Evolutionary conservation across 2,113 vertebrate species (phyloP), one percentile per base, ranked within the genome.

Genomic region (Cettia cetti): DNA sequence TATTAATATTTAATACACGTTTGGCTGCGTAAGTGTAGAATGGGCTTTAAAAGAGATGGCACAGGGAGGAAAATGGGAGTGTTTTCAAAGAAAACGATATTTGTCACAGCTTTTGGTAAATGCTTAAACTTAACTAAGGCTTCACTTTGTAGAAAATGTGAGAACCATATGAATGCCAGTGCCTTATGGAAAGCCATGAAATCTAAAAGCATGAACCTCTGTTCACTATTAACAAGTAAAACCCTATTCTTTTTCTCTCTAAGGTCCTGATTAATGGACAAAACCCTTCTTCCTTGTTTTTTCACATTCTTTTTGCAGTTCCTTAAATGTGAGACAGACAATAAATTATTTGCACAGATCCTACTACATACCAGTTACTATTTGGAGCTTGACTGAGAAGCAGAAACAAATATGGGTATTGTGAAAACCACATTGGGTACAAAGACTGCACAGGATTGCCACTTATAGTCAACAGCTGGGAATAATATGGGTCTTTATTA

Each of bases 321-420:
- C 47, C 86, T 95, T 78, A 95, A 95, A 92, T 93, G 64, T 80
- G 82, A 92, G 94, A 83, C 86, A 91, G 88, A 47, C 83, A 95
- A 70, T 89, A 94, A 94, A 92, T 94, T 76, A 77, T 92, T 81
- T 84, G 59, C 42, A 60, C 84, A 69, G 89, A 87, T 80, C 35
- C 71, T 79, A 57, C 82, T 82, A 82, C 77, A 95, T 97, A 89
- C 94, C 89, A 95, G 63, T 82, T 82, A 71, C 94, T 95, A 87
- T 95, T 89, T 95, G 85, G 96, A 95, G 39, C 89, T 97, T 96
- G 86, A 96, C 90, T 93, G 94, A 94, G 88, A 95, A 79, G 70
- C 92, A 97, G 92, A 94, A 97, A 96, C 89, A 97, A 95, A 97
- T 91, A 95, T 31, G 96, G 87, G 75, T 65, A 84, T 78, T 89